Evolutionary conservation across 2,113 vertebrate species (phyloP).

Genomic region (Phainopepla nitens): DNA sequence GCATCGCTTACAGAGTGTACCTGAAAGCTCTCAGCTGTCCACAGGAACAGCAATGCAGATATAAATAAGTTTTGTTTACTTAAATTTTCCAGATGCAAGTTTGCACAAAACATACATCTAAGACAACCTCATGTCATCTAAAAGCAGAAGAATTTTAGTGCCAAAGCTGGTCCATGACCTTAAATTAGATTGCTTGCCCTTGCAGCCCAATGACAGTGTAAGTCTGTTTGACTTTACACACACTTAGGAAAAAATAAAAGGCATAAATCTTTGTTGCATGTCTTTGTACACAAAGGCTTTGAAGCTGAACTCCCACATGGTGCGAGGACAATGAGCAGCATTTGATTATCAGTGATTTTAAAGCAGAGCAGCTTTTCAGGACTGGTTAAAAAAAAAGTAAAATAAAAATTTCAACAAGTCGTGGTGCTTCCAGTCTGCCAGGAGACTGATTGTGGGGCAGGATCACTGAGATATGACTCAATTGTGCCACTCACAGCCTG

Average conservation of each 20-base stretch:
- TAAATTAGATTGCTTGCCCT: neutral
- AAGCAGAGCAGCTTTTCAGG: neutral
- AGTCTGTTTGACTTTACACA: neutral
- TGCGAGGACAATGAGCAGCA: neutral
- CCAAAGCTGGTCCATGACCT: neutral
- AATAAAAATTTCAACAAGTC: neutral
- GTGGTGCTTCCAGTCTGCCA: neutral
- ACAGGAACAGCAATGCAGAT: neutral
- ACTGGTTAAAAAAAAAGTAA: neutral
- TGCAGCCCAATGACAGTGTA: neutral
- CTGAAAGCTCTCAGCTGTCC: neutral
- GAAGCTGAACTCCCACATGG: neutral
- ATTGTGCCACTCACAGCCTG: neutral
- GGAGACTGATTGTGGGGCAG: neutral
- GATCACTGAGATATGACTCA: neutral
- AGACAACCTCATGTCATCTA: neutral
- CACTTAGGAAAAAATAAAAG: neutral
- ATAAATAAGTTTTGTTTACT: neutral
- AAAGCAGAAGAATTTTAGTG: neutral
- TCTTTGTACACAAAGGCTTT: neutral
- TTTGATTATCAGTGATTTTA: neutral
- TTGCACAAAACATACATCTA: neutral
- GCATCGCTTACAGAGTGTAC: neutral
- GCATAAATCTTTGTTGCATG: neutral
- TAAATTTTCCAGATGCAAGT: neutral